A percentile compares a stretch with the other conserved stretches of the same genome.
Conservation (phyloP, 2,888 invertebrate species). For the Gisinianus flammeolus region DNA sequence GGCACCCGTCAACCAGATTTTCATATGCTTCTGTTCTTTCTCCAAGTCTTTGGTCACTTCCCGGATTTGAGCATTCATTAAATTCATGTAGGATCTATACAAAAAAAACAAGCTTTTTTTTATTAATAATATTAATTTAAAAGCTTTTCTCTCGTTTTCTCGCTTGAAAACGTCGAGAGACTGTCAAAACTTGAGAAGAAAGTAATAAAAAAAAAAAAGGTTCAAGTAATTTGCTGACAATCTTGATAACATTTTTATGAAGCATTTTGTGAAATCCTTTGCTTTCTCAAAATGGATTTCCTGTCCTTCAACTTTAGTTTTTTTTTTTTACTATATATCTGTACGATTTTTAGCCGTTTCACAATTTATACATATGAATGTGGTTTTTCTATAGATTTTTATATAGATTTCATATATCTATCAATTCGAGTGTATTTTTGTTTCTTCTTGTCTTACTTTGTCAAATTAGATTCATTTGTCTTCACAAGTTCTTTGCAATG, state of each 20-base stretch:
- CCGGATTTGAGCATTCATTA: conserved; percentile 79
- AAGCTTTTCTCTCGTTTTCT: neutral
- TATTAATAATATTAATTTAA: neutral
- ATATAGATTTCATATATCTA: too few relatives aligned
- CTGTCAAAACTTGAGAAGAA: too few relatives aligned
- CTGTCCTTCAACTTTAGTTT: too few relatives aligned
- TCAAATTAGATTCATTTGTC: conserved; percentile 73
- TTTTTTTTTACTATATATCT: too few relatives aligned
- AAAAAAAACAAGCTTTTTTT: conserved; percentile 30
- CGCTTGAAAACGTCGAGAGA: neutral
- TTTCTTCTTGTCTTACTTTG: conserved; percentile 46
- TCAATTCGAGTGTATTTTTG: too few relatives aligned
- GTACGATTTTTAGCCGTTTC: too few relatives aligned
- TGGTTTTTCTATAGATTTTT: too few relatives aligned
- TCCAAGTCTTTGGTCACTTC: conserved; percentile 73
- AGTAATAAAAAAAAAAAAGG: neutral
- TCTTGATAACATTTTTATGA: too few relatives aligned
- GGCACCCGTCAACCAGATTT: conserved; percentile 77
- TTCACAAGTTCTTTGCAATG: conserved; percentile 70
- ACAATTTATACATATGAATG: neutral
- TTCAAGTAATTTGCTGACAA: too few relatives aligned
- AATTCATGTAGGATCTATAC: conserved; percentile 70
- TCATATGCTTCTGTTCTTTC: conserved; percentile 70
- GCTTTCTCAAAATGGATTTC: too few relatives aligned
- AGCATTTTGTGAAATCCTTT: too few relatives aligned